A percentile compares a stretch with the other conserved stretches of the same genome.
These are phyloP conservation scores for Solen grandis DNA, from an alignment of 1,140 invertebrate genomes.

Conservation along the genomic window DNA sequence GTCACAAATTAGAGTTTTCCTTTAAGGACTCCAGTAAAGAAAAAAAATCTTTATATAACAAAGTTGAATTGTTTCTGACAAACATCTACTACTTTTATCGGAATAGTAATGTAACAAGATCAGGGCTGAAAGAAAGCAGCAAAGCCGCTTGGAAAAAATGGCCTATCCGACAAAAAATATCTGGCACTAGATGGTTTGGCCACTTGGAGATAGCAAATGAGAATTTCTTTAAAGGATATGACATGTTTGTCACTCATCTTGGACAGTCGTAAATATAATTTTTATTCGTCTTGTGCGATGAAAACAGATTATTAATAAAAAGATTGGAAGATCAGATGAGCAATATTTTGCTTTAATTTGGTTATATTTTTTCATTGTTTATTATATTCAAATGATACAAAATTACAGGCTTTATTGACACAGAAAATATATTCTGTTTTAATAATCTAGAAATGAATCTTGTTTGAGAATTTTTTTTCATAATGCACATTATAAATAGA, in stretches of 20 bases:
- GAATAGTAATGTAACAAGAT: conserved; percentile 28
- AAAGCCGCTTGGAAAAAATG: not conserved
- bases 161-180: not conserved
- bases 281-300: no score
- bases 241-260: not conserved
- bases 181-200: conserved; percentile 20
- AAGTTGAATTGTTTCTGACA: conserved; percentile 6
- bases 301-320: no score
- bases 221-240: conserved; percentile 12
- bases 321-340: no score
- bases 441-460: no score
- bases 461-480: no score
- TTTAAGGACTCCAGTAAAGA: conserved; percentile 21
- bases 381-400: no score
- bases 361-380: no score
- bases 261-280: conserved; percentile 4
- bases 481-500: no score
- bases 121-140: conserved; percentile 4
- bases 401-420: no score
- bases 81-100: conserved; percentile 47
- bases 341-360: no score
- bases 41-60: conserved; percentile 7
- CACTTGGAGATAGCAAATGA: conserved; percentile 10
- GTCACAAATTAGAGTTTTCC: conserved; percentile 41
- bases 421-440: no score